phyloP scores from a whole-genome alignment of 2,113 vertebrate genomes.

The Phylloscopus trochilus region DNA sequence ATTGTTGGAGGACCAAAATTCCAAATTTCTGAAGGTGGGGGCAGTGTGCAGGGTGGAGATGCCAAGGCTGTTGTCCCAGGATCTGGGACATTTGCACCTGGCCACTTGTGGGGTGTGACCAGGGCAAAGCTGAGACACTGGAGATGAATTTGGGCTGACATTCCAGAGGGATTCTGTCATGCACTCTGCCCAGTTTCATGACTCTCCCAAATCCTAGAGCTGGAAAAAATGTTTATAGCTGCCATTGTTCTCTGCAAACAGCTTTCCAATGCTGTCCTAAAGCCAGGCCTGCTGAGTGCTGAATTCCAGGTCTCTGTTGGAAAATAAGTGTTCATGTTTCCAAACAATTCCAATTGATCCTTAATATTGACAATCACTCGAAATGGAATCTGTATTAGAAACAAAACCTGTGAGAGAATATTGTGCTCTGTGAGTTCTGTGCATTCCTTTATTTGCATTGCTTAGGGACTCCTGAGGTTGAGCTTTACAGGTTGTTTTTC shows the following conservation, averaged over 20 bases:
- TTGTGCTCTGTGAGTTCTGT: neutral
- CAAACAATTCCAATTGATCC: neutral
- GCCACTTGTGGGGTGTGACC: neutral
- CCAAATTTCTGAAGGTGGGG: constrained; percentile 92
- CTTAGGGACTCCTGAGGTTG: neutral
- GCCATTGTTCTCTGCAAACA: neutral
- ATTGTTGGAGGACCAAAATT: constrained; percentile 95
- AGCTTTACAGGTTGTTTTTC: neutral
- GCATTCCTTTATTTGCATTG: neutral
- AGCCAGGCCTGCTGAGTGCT: neutral
- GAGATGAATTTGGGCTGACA: neutral
- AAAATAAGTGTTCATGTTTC: neutral
- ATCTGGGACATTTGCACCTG: neutral
- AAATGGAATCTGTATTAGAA: neutral
- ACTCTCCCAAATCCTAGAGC: neutral
- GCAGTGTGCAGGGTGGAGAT: neutral
- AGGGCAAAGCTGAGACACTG: neutral
- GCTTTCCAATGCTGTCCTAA: neutral
- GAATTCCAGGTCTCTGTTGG: neutral
- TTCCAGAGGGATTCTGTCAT: neutral
- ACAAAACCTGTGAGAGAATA: neutral
- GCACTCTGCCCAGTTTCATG: neutral
- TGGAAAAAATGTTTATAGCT: neutral
- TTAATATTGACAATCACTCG: neutral
- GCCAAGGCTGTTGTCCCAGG: neutral